Base-by-base conservation (phyloP, 1,140 invertebrate species). In the Drosophila ogumai region DNA sequence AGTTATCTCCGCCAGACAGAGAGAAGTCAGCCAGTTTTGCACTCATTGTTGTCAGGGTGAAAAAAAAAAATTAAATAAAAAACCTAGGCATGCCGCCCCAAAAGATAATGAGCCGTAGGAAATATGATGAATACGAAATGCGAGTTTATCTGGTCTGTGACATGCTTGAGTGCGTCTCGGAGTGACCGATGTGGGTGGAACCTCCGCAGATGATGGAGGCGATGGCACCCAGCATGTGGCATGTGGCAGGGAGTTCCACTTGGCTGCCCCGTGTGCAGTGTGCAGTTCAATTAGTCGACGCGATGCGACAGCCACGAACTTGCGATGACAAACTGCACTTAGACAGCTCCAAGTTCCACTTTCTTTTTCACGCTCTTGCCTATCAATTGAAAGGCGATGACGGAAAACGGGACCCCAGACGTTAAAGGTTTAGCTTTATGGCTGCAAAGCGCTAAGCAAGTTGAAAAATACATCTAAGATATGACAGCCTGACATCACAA, bases 291-390 rank as follows among this genome's bases (percentile, higher is more conserved):
- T 73, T 74, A 73, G 58, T 43, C 46, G 54, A 73, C 55, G 73
- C 34, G 36, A 36, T n/a, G 52, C 52, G 52, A 72, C 68, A 72
- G 52, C 68, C 19, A 61, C 41, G 38, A 54, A 61, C 55, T 41
- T 41, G 54, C 54, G 43, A 72, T 56, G 82, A 87, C 82, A 79
- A 86, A 71, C 67, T 75, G 44, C 50, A 49, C 72, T 52, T 44
- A 73, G 57, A 55, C 31, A 80, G 66, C 43, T 46, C 41, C 55
- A 28, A 67, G 75, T 57, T 57, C 41, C 65, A 68, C 84, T 87
- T 87, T 87, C 80, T 88, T 84, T 84, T 87, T 88, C 76, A 87
- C 85, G 84, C 82, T 86, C 22, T 71, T 68, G 79, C 67, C 61
- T 64, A 80, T 82, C 75, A 79, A 88, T 84, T 90, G 81, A 88